Percentiles rank a stretch among this genome's conserved stretches.
Evolutionary conservation across 2,888 invertebrate species (phyloP).

Genomic region (Stenichneumon culpator): DNA sequence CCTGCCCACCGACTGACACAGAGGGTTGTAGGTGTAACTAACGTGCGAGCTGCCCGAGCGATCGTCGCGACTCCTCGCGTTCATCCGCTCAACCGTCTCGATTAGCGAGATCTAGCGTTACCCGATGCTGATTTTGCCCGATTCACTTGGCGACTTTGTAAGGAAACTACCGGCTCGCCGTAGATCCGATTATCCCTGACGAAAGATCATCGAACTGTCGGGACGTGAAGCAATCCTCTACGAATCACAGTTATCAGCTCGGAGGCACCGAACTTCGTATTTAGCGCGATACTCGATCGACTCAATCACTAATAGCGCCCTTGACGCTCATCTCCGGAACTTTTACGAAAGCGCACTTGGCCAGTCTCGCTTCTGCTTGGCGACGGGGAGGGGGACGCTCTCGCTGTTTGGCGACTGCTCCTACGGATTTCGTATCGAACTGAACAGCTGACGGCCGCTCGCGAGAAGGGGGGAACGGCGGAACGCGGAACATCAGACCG

Average conservation of each 20-base stretch:
- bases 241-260: neutral
- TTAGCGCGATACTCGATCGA: neutral
- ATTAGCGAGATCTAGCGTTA: neutral
- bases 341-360: conserved; percentile 22
- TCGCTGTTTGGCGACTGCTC: conserved; percentile 61
- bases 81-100: neutral
- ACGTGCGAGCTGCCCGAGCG: conserved; percentile 23
- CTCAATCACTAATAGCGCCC: neutral
- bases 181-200: neutral
- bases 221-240: neutral
- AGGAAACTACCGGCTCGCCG: neutral
- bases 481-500: conserved; percentile 73
- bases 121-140: neutral
- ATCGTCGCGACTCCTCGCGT: conserved; percentile 4
- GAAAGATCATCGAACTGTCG: neutral
- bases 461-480: conserved; percentile 68
- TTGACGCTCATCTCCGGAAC: conserved; percentile 1
- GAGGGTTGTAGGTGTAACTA: conserved; percentile 47
- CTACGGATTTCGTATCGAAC: conserved; percentile 71
- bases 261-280: neutral
- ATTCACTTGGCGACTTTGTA: neutral
- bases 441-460: conserved; percentile 72
- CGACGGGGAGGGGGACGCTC: conserved; percentile 56
- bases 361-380: conserved; percentile 25
- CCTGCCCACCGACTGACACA: conserved; percentile 72